A percentile compares a stretch with the other conserved stretches of the same genome.
Evolutionary conservation across 2,113 vertebrate species (phyloP).

Genomic region (Actenoides hombroni): DNA sequence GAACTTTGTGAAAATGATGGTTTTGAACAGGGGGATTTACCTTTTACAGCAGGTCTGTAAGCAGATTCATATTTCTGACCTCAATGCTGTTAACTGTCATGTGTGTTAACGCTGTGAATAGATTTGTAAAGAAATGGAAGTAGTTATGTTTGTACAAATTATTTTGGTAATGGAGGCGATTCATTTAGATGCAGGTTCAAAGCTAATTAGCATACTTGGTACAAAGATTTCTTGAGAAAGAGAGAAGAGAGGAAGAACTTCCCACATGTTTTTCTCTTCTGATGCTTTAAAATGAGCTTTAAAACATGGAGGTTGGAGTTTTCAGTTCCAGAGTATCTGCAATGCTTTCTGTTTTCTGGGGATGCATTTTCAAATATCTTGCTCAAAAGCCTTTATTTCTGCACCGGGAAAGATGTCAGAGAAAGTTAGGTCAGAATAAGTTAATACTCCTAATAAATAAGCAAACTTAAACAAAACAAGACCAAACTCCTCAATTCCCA

Average conservation of each 20-base stretch:
- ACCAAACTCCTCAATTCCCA: constrained; percentile 32
- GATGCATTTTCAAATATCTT: not conserved
- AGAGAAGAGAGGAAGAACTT: not conserved
- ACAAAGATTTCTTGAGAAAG: not conserved
- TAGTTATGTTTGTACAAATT: not conserved
- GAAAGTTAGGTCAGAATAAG: constrained; percentile 30
- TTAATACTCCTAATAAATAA: constrained; percentile 11
- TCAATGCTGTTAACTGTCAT: not conserved
- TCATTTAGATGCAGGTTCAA: not conserved
- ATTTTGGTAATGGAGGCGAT: not conserved
- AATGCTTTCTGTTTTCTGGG: not conserved
- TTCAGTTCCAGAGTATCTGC: not conserved
- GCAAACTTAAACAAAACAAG: constrained; percentile 39
- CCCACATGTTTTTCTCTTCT: not conserved
- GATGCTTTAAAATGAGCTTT: not conserved
- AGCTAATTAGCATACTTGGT: not conserved
- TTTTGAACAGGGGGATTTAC: not conserved
- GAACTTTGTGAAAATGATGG: not conserved
- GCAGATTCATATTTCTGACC: not conserved
- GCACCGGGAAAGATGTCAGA: not conserved
- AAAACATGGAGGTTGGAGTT: not conserved
- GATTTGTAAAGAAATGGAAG: not conserved
- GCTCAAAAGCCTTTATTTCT: not conserved
- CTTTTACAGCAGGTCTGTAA: not conserved
- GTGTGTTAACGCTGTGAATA: not conserved